Conservation (phyloP, 2,888 invertebrate species). For the Tipula confusa region DNA sequence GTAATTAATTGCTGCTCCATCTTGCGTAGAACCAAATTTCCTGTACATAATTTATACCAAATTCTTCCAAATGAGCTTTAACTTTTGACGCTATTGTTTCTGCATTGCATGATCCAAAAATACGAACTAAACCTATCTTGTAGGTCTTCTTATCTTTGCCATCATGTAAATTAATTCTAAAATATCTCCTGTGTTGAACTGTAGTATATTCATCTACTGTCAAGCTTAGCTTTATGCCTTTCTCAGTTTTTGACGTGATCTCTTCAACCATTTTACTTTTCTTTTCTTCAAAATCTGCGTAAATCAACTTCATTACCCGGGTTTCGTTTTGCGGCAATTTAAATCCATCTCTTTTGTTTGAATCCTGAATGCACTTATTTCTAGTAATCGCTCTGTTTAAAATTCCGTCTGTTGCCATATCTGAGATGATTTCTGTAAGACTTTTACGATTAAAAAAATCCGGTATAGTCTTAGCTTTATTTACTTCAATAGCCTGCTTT, state of each 20-base stretch:
- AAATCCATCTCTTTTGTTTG: not conserved
- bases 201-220: slow-evolving; percentile 12
- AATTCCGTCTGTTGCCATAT: no score
- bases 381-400: no score
- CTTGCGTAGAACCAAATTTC: no score
- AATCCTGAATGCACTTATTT: slow-evolving; percentile 27
- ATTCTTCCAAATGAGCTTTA: no score
- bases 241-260: not conserved
- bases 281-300: not conserved
- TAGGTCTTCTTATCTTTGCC: no score
- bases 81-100: not conserved
- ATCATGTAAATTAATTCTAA: no score
- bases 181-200: not conserved
- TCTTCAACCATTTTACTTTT: not conserved
- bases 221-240: not conserved
- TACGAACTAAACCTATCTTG: no score
- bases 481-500: not conserved
- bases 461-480: not conserved
- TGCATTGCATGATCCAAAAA: not conserved
- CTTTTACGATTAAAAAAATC: not conserved
- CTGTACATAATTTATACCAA: no score
- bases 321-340: not conserved
- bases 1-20: not conserved
- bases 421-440: slow-evolving; percentile 26
- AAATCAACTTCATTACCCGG: not conserved